phyloP scores from a whole-genome alignment of 2,113 vertebrate species.

The Triplophysa rosa region DNA sequence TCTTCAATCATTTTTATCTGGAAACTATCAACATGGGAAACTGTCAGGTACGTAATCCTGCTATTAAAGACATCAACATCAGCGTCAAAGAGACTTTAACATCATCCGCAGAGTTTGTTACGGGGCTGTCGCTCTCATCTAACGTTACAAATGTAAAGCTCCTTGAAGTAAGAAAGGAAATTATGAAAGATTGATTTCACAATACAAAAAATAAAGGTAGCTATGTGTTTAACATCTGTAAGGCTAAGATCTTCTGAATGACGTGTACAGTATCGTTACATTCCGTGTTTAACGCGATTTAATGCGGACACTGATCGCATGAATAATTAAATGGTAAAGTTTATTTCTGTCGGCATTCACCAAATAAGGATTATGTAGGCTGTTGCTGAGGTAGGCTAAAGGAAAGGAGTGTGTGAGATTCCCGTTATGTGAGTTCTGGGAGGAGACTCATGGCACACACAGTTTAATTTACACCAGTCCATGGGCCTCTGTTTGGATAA shows the following conservation, averaged over 20 bases:
- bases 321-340: background rate
- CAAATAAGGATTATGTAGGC: background rate
- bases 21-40: slow-evolving; percentile 70
- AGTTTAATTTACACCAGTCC: background rate
- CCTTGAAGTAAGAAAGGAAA: background rate
- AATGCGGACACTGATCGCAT: background rate
- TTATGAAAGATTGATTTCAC: background rate
- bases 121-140: background rate
- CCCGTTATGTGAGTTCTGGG: slow-evolving; percentile 58
- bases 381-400: background rate
- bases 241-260: background rate
- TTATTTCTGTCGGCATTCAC: background rate
- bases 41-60: slow-evolving; percentile 68
- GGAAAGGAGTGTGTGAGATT: background rate
- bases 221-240: background rate
- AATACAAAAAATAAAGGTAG: too few species aligned
- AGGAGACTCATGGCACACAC: background rate
- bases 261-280: background rate
- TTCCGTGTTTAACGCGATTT: background rate
- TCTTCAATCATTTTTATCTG: background rate
- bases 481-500: background rate
- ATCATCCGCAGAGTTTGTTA: background rate
- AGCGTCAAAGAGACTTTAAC: background rate
- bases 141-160: background rate
- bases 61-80: background rate